Evolutionary conservation across 2,797 vertebrate species (phyloP), one percentile per base, ranked within the genome.

Genomic region (Mus minutoides): DNA sequence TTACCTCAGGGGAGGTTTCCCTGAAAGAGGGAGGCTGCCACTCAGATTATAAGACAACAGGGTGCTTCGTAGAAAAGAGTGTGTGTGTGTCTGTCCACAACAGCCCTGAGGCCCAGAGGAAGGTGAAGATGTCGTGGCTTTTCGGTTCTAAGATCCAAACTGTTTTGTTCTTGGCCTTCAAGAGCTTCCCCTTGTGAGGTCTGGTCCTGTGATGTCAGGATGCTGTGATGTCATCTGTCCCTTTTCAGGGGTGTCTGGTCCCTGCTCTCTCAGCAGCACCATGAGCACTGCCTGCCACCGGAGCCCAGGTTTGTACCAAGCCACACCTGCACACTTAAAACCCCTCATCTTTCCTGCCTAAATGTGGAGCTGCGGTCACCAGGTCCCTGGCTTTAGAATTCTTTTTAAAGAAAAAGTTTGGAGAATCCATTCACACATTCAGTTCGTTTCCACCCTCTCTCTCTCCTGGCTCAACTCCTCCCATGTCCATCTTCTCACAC

Each of bases 241-340:
- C 34, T 76, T 91, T 90, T 95, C 60, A 54, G 87, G 92, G 54
- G 34, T 88, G 76, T 91, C 80, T 13, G 4, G 60, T 56, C 43
- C 49, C 80, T 84, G 58, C 67, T 29, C 37, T 69, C 34, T 95
- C 67, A 83, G 64, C 40, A 92, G 75, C 52, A 88, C 75, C 75
- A 13, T 46, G 43, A 12, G 6, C 7, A 34, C 43, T 67, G 49
- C 43, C 31, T 49, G 62, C 43, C 29, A 91, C 16, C 1, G 21
- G 6, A 46, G 17, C 52, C 52, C 89, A 84, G 76, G 52, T 95
- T 90, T 88, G 77, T 69, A 79, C 31, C 31, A 88, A 85, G 69
- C 73, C 69, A 46, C 43, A 89, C 77, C 40, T 85, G 34, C 71
- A 64, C 43, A 43, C 16, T 77, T 26, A n/a, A n/a, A 34, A 37